A percentile compares a stretch with the other conserved stretches of the same genome.
These are phyloP conservation scores for Zaprionus gabonicus DNA, from an alignment of 1,140 invertebrate genomes.

Conservation along the genomic window DNA sequence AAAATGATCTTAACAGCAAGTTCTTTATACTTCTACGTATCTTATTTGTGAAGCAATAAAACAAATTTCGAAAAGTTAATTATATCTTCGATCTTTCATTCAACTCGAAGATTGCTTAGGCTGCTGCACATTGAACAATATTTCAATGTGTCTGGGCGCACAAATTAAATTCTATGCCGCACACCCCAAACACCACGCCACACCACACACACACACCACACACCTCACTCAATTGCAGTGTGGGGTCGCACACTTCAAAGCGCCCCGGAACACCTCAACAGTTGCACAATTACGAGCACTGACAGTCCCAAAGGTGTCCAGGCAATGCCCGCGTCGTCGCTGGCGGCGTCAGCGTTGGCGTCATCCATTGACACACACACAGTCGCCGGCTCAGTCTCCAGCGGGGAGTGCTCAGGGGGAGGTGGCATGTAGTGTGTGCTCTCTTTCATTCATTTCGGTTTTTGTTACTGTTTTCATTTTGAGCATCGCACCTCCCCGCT, in stretches of 20 bases:
- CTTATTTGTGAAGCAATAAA: neutral
- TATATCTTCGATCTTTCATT: neutral
- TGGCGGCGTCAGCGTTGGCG: constrained; percentile 53
- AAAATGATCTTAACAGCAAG: too few relatives aligned
- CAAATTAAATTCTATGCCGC: constrained; percentile 40
- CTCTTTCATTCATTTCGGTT: constrained; percentile 46
- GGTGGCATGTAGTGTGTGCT: neutral
- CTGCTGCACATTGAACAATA: constrained; percentile 44
- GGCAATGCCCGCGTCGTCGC: constrained; percentile 28
- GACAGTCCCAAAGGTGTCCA: constrained; percentile 64
- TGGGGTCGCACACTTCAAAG: constrained; percentile 34
- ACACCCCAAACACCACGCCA: constrained; percentile 1
- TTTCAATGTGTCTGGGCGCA: constrained; percentile 29
- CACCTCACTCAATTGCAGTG: neutral
- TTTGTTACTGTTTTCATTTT: constrained; percentile 15
- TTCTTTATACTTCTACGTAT: neutral
- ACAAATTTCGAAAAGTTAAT: constrained; percentile 3
- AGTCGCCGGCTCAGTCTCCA: constrained; percentile 6
- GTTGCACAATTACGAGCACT: constrained; percentile 51
- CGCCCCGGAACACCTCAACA: constrained; percentile 34
- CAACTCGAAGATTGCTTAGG: neutral
- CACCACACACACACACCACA: constrained; percentile 9
- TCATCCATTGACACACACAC: constrained; percentile 68
- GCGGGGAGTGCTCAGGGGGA: neutral
- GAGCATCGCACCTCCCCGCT: neutral